These are phyloP conservation scores for Nettapus auritus DNA, from an alignment of 2,113 vertebrate species.

Conservation along the genomic window DNA sequence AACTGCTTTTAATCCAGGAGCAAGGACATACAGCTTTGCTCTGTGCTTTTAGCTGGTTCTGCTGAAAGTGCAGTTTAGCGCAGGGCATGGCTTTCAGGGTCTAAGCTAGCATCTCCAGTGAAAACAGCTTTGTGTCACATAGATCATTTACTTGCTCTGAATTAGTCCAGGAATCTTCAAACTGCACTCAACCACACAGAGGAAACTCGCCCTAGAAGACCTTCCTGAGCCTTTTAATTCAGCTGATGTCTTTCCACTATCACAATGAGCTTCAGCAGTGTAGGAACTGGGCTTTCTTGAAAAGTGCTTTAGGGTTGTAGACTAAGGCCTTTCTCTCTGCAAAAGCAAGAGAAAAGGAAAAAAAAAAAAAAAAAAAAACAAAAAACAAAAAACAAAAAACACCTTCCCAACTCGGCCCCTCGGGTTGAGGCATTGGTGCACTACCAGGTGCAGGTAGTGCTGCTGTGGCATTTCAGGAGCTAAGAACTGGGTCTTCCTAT, in stretches of 20 bases:
- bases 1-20: too few relatives aligned
- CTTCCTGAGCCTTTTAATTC: background rate
- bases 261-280: accelerated
- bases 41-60: background rate
- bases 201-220: background rate
- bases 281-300: background rate
- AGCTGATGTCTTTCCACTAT: background rate
- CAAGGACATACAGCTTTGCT: accelerated
- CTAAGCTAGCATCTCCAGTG: background rate
- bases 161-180: background rate
- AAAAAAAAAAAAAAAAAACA: background rate
- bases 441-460: background rate
- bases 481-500: background rate
- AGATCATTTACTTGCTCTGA: background rate
- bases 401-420: background rate
- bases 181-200: background rate
- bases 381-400: too few relatives aligned
- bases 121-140: background rate
- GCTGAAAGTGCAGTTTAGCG: background rate
- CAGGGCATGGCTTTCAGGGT: background rate
- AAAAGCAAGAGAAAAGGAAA: background rate
- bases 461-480: background rate
- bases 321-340: background rate
- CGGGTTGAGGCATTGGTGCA: background rate
- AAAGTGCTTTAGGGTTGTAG: background rate